These are phyloP conservation scores for Saimiri boliviensis DNA, from an alignment of 2,113 vertebrate genomes.

Conservation along the genomic window DNA sequence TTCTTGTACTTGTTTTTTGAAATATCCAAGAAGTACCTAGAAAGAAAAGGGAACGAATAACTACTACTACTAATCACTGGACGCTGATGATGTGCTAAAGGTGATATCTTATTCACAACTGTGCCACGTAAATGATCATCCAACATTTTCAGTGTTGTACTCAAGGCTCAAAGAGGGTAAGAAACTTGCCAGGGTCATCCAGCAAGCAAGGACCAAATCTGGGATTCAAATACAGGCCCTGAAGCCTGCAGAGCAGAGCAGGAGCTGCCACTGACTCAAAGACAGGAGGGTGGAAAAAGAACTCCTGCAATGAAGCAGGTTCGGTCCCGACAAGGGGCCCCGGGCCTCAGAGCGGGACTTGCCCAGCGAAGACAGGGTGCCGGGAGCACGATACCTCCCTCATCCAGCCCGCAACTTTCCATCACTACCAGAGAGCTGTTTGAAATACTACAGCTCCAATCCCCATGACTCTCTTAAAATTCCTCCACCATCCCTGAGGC, in stretches of 20 bases:
- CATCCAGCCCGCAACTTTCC: not conserved
- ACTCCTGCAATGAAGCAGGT: not conserved
- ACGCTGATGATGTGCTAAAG: not conserved
- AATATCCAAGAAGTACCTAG: not conserved
- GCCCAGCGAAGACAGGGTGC: not conserved
- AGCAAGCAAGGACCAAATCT: not conserved
- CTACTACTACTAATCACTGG: not conserved
- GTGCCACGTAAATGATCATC: not conserved
- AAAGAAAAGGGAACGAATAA: not conserved
- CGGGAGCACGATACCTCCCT: not conserved
- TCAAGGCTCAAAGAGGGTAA: not conserved
- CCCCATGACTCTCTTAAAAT: constrained; percentile 60
- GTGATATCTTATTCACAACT: not conserved
- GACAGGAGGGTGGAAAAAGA: not conserved
- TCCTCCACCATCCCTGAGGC: constrained; percentile 29
- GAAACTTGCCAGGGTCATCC: not conserved
- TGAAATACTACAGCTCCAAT: constrained; percentile 62
- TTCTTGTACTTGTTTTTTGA: not conserved
- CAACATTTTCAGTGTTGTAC: not conserved
- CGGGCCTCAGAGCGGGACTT: not conserved
- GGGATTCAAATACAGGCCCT: not conserved
- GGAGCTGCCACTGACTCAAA: not conserved
- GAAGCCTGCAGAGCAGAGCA: not conserved
- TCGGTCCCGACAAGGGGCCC: not conserved
- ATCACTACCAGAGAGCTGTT: constrained; percentile 44